phyloP scores from a whole-genome alignment of 1,140 invertebrate species.

The Lethocerus indicus region DNA sequence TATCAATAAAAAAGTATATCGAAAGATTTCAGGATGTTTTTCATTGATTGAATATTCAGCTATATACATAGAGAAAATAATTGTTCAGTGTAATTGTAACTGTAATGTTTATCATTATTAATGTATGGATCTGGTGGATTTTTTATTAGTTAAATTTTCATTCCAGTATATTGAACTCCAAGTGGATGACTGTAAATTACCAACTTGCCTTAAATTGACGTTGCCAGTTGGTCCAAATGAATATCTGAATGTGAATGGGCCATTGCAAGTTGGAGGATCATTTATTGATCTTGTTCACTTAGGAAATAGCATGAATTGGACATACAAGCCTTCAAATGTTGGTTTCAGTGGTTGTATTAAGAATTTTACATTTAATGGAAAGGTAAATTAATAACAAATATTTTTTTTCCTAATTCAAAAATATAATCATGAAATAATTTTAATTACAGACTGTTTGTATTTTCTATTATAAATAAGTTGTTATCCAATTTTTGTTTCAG shows the following conservation, averaged over 20 bases:
- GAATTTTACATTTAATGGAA: slow-evolving; percentile 65
- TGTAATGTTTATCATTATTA: too few species aligned
- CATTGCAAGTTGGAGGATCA: slow-evolving; percentile 71
- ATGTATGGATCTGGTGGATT: too few species aligned
- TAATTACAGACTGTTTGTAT: neutral
- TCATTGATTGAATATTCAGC: too few species aligned
- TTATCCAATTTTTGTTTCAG: slow-evolving; percentile 23
- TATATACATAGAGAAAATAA: too few species aligned
- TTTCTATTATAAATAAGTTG: neutral
- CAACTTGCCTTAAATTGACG: slow-evolving; percentile 48
- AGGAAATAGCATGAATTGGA: slow-evolving; percentile 34
- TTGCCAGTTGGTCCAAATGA: slow-evolving; percentile 50
- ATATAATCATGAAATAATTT: neutral
- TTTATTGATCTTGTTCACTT: slow-evolving; percentile 40
- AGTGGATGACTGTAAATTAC: slow-evolving; percentile 54
- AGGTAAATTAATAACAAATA: slow-evolving; percentile 25
- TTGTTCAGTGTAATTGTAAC: too few species aligned
- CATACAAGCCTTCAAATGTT: slow-evolving; percentile 38
- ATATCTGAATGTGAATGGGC: slow-evolving; percentile 74
- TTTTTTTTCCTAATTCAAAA: neutral
- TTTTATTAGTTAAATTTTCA: slow-evolving; percentile 12
- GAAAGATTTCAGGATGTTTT: too few species aligned
- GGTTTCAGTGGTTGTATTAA: slow-evolving; percentile 72
- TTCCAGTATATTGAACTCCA: slow-evolving; percentile 47
- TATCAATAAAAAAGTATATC: too few species aligned